Evolutionary conservation across 2,888 invertebrate species (phyloP), one percentile per base, ranked within the genome.

Genomic region (Euclidia mi): DNA sequence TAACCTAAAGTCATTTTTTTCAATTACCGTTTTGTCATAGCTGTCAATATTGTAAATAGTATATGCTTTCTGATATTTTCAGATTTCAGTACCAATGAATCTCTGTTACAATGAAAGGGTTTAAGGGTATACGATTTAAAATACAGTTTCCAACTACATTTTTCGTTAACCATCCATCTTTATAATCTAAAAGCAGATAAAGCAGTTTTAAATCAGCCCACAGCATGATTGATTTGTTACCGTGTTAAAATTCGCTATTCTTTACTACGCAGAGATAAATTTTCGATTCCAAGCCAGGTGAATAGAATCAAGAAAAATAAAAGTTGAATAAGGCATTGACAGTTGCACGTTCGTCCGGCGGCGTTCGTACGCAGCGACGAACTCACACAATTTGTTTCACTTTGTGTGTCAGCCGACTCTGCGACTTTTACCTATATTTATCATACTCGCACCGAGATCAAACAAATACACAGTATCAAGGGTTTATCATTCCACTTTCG

Each of bases 301-400:
- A 67, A 68, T 66, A 61, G 61, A 69, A 66, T 73, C 48, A 65
- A 70, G 73, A 77, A 65, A 72, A 79, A 79, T 78, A 81, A 75
- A 80, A 69, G 66, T 70, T 68, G 49, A 64, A 65, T 72, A 71
- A 65, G 67, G 66, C 74, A 79, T 77, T 78, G 84, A 85, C 84
- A 80, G 79, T 77, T 77, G 74, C 76, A 75, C 73, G 71, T 66
- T 59, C 53, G 57, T 51, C 66, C 69, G 62, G 65, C 40, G 66
- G 65, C 74, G 70, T 71, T 57, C 71, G 63, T 82, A 84, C 84
- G 85, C 86, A 82, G 82, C 67, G 68, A 70, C 74, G 65, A 66
- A 78, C 78, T 77, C 70, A 70, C 67, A 81, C 88, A 82, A 88
- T 89, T 88, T 88, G 87, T 88, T 85, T 85, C 83, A 88, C 85